Conservation (phyloP, 2,888 invertebrate species). For the Folsomia candida region DNA sequence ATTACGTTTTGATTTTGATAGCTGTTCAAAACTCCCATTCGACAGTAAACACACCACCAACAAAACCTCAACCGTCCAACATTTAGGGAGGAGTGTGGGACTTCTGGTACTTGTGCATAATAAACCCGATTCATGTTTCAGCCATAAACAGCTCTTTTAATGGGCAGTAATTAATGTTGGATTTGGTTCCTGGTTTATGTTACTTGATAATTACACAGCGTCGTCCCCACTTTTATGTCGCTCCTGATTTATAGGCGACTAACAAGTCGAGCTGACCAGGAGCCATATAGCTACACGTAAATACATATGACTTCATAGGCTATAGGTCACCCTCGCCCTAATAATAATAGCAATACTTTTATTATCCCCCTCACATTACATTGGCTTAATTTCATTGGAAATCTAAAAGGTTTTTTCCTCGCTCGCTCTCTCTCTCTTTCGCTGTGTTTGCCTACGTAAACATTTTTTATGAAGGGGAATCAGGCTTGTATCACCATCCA, state of each 20-base stretch:
- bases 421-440: neutral
- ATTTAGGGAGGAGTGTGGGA: no score
- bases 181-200: neutral
- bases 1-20: neutral
- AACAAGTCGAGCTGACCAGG: neutral
- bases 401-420: neutral
- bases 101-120: neutral
- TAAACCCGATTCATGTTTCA: neutral
- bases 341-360: neutral
- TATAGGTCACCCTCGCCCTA: no score
- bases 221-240: neutral
- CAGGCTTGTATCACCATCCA: no score
- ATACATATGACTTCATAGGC: no score
- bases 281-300: no score
- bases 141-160: neutral
- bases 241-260: neutral
- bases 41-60: neutral
- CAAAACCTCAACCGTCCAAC: neutral
- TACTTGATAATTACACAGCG: neutral
- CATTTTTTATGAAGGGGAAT: no score
- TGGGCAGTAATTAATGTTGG: neutral
- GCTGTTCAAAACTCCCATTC: neutral
- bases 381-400: neutral
- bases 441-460: neutral
- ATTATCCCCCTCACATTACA: neutral